These are phyloP conservation scores for Anagrus nilaparvatae DNA, from an alignment of 1,140 invertebrate genomes.

Conservation along the genomic window DNA sequence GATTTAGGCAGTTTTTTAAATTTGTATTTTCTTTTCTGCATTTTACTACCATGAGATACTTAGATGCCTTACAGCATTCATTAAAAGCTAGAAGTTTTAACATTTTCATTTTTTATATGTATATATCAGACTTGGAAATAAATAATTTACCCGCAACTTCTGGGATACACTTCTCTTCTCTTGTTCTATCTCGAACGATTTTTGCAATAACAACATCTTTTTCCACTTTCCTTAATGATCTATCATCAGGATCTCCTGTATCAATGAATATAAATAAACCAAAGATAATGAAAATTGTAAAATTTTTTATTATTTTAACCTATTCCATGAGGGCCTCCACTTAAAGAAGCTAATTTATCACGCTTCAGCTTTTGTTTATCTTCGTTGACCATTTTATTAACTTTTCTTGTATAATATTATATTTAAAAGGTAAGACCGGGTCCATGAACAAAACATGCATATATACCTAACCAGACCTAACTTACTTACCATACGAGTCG, in stretches of 20 bases:
- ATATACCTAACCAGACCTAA: too few relatives aligned
- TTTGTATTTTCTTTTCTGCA: conserved; percentile 61
- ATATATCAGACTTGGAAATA: too few relatives aligned
- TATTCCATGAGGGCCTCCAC: conserved; percentile 46
- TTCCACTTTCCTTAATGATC: conserved; percentile 71
- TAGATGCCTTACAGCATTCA: conserved; percentile 62
- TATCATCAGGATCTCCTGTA: conserved; percentile 78
- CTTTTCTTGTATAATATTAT: too few relatives aligned
- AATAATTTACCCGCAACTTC: conserved; percentile 50
- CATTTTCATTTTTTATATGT: conserved; percentile 2
- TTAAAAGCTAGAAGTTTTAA: conserved; percentile 50
- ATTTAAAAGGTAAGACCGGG: too few relatives aligned
- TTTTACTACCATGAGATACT: conserved; percentile 57
- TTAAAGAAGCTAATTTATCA: too few relatives aligned
- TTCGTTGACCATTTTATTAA: too few relatives aligned
- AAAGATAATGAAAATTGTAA: conserved; percentile 7
- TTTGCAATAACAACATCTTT: conserved; percentile 74
- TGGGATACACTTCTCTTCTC: conserved; percentile 59
- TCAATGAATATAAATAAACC: conserved; percentile 2
- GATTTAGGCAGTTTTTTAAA: conserved; percentile 58
- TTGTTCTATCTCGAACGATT: conserved; percentile 70
- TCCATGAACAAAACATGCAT: too few relatives aligned
- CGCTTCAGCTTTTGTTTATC: too few relatives aligned
- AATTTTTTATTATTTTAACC: conserved; percentile 33
- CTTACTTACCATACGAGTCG: too few relatives aligned